Base-by-base conservation (phyloP, 2,797 vertebrate species). In the Ataeniobius toweri region DNA sequence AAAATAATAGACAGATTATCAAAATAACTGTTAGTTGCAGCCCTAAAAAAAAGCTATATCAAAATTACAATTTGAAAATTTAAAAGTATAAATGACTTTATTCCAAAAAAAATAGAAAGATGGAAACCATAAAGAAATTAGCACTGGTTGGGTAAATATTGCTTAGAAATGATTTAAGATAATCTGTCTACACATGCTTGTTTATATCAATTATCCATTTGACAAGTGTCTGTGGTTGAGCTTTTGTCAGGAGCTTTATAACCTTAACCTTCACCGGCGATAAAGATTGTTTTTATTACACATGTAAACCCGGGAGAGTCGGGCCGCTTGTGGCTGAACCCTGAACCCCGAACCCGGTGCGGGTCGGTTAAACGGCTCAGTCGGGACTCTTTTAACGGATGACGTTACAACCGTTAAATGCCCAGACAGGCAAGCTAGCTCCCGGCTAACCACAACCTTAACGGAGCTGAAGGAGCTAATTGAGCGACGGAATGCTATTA, bases 401-500 rank as follows among this genome's bases (percentile, higher is more conserved):
- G 76, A 59, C 75, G 68, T 24, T 44, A 4, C 36, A 16, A 44
- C 2, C 55, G 80, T 65, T 31, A 56, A 22, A 26, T 55, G 41
- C 71, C 78, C 50, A 79, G 76, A 72, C 81, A 67, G 50, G 75
- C 69, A 83, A 89, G 86, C 85, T 93, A 92, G 89, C 91, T 82
- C 14, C 70, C 0, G 7, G 90, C 91, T 91, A 90, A 85, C 87
- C 69, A 36, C 61, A 1, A n/a, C 5, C 78, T 82, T 72, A 76
- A 36, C 53, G 44, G 5, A 2, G 0, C 9, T 0, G 3, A 26
- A 24, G 39, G 9, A 24, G 31, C 39, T 58, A 67, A 8, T 22
- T 7, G 41, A 5, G 1, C 12, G 18, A 46, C 50, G 20, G 10
- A 26, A 5, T 16, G 1, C 12, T 41, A 12, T 16, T 20, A 1